Evolutionary conservation across 2,113 vertebrate species (phyloP), one percentile per base, ranked within the genome.

Genomic region (Oxygymnocypris stewartii): DNA sequence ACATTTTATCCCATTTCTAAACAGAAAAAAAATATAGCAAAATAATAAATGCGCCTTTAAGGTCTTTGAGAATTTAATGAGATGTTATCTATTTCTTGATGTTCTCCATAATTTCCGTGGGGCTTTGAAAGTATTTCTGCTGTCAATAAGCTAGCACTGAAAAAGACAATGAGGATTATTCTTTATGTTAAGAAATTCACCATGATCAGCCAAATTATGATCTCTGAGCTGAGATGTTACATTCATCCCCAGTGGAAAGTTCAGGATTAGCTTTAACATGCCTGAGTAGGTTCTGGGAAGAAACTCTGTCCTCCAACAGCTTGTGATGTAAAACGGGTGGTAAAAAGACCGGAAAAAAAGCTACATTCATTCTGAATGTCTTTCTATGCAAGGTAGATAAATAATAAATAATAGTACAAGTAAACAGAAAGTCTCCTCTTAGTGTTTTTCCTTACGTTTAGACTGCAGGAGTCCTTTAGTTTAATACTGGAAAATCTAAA

Each of bases 51-150:
- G 42, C 0, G 0, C 61, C n/a, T 40, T 4, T 12, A 57, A 31
- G 82, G 11, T n/a, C 67, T 25, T 73, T 40, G 25, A 49, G 3
- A 44, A 35, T 37, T 47, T 37, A 71, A 69, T 10, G 13, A 67
- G 63, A 51, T 49, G 74, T 47, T 12, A 51, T 51, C 75, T 49
- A 51, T 78, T 57, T 40, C 67, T 40, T 25, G 1, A 9, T 71
- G 49, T 84, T 84, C 47, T 40, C 44, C 2, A 2, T 23, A 49
- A 37, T 84, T 73, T 23, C 82, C 28, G 12, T 12, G 4, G 82
- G 67, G 67, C 20, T 73, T 84, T 74, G 11, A 84, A 84, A 73
- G 25, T 35, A 5, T 9, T 71, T 49, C 28, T 35, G 25, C 81
- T 71, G 65, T 83, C 47, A 83, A 37, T 35, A 16, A 73, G 12